phyloP scores from a whole-genome alignment of 2,888 invertebrate species.

The Watsonalla binaria region DNA sequence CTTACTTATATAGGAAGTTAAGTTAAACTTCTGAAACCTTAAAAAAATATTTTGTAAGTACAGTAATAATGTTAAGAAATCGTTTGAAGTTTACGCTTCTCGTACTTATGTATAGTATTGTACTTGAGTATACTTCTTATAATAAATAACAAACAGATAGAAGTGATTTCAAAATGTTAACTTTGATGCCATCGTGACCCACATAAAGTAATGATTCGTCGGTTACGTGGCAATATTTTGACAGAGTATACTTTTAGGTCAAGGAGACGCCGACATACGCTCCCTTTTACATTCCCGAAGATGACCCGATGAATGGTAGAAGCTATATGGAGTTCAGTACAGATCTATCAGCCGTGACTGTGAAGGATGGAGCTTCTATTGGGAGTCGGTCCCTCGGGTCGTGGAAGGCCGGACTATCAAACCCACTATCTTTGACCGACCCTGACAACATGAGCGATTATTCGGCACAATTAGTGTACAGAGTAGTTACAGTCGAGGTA shows the following conservation, averaged over 20 bases:
- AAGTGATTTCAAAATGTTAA: constrained; percentile 9
- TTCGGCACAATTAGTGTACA: constrained; percentile 90
- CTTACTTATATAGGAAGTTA: too few species aligned
- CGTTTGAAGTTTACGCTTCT: too few species aligned
- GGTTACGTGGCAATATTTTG: neutral
- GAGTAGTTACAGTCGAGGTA: constrained; percentile 91
- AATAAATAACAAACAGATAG: neutral
- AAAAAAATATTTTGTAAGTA: too few species aligned
- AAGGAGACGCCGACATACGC: constrained; percentile 85
- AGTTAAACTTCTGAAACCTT: too few species aligned
- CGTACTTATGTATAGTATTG: too few species aligned
- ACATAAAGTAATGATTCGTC: neutral
- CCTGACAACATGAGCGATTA: constrained; percentile 84
- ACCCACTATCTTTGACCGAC: constrained; percentile 81
- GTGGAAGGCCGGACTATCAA: constrained; percentile 88
- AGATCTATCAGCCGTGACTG: constrained; percentile 83
- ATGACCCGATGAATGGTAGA: constrained; percentile 82
- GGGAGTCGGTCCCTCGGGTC: constrained; percentile 84
- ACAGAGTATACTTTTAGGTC: constrained; percentile 48
- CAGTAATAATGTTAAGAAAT: too few species aligned
- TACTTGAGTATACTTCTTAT: too few species aligned
- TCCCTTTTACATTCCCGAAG: constrained; percentile 80
- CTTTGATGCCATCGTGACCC: constrained; percentile 1
- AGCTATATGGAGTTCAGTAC: constrained; percentile 88
- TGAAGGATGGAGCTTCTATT: constrained; percentile 85